Base-by-base conservation (phyloP, 2,888 invertebrate genomes). In the Penaeus monodon region DNA sequence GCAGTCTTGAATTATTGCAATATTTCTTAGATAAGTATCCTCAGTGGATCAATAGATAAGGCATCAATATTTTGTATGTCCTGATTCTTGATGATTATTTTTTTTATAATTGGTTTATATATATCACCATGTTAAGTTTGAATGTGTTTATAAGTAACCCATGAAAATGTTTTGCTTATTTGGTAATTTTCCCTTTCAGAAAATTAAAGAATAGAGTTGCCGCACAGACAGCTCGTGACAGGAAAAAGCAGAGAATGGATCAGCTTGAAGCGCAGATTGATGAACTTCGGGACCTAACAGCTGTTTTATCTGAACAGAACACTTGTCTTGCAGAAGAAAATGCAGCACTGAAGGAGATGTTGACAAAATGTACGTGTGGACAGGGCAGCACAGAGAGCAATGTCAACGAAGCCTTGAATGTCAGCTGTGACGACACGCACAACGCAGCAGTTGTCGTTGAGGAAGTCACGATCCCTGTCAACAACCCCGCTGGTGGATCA, bases 161-260 rank as follows among this genome's bases (percentile, higher is more conserved):
- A 0, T 33, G 20, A 33, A 24, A 24, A 6, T 68, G 22, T 70
- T 29, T 70, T 8, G 7, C 70, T 70, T 49, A 63, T 29, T 20
- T 77, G 57, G 27, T 27, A 65, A 17, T 33, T 84, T 85, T 84
- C 80, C 78, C 70, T 87, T 81, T 27, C 89, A 97, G 98, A 92
- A 98, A 98, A 93, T 92, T 98, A 91, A 98, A 98, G 92, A 99
- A 99, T 92, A 94, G 99, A 90, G 98, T 99, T 49, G 99, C 99
- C 64, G 99, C 99, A 4, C 99, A 99, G 93, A 98, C 97, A 79
- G 99, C 99, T 0, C 95, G 99, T 84, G 99, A 99, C 93, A 94
- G 98, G 76, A 99, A 99, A 92, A 99, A 99, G 92, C 97, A 96
- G 0, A 96, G 95, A 92, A 96, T 99, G 95, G 96, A 96, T 49